Base-by-base conservation (phyloP, 2,888 invertebrate species). In the Habrosyne pyritoides region DNA sequence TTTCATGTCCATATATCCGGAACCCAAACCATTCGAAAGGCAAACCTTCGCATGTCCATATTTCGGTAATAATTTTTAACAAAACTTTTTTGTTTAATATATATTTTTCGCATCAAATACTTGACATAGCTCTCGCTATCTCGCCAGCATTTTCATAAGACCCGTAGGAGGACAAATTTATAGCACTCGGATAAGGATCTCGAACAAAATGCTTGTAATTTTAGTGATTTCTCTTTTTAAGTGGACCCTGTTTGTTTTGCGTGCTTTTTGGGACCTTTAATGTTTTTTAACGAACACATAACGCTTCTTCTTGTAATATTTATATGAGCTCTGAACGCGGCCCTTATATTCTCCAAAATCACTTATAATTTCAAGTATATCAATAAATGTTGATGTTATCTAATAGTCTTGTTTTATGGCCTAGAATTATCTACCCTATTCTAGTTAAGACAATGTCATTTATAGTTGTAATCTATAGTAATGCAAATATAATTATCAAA, bases 121-220 rank as follows among this genome's bases (percentile, higher is more conserved):
- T 67, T 64, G 69, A 67, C 69, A 71, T 69, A 55, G 60, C 68
- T 69, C 56, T 51, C 63, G 69, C 70, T 75, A 76, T 79, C 75
- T 68, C 54, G 57, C 57, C 53, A 58, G 69, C 67, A 73, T 83
- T 86, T 86, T 85, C 84, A 84, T 86, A 84, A 83, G 83, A 80
- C 77, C 70, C 71, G 67, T 70, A 69, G 67, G 73, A 62, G 74
- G 77, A 83, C 81, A 81, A 83, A 87, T 87, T 86, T 87, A 87
- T 87, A 73, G 75, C 77, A 55, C 42, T 24, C 55, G 65, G 85
- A 83, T 87, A 86, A 73, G 70, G 68, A 88, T 88, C 87, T 79
- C 67, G 58, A 73, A 80, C 83, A 81, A 83, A 88, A 87, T 84
- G 77, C 76, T 81, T 85, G 87, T 83, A 84, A 86, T 87, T 86